Base-by-base conservation (phyloP, 2,797 vertebrate species). In the Tachyglossus aculeatus region DNA sequence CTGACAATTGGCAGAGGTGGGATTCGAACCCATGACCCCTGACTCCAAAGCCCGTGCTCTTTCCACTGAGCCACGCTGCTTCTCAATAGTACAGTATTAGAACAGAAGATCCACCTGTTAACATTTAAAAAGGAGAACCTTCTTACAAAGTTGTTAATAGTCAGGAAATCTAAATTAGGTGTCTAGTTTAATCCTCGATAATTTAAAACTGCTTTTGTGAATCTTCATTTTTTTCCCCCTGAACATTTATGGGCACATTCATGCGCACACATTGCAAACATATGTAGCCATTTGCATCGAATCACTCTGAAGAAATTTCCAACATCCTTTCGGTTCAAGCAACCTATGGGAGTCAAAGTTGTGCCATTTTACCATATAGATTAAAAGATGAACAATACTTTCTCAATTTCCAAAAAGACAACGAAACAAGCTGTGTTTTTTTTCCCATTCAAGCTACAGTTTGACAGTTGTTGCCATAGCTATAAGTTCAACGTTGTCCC, bases 271-370 rank as follows among this genome's bases (percentile, higher is more conserved):
- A n/a, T n/a, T n/a, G n/a, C n/a, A n/a, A n/a, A n/a, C n/a, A n/a
- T n/a, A n/a, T n/a, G n/a, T n/a, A n/a, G n/a, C n/a, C n/a, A n/a
- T 68, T 71, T 78, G 2, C 3, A 40, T 45, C 21, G 69, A 41
- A 53, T 66, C 15, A 29, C 6, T 5, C 21, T 57, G 67, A 25
- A n/a, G n/a, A n/a, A n/a, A n/a, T n/a, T n/a, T n/a, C n/a, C n/a
- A n/a, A n/a, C n/a, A n/a, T n/a, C n/a, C n/a, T n/a, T n/a, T n/a
- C n/a, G n/a, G n/a, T n/a, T n/a, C n/a, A n/a, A n/a, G n/a, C n/a
- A n/a, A n/a, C n/a, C n/a, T n/a, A n/a, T n/a, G n/a, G n/a, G n/a
- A n/a, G n/a, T n/a, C n/a, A n/a, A n/a, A n/a, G n/a, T n/a, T n/a
- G n/a, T n/a, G n/a, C n/a, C n/a, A n/a, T n/a, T n/a, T n/a, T n/a